Evolutionary conservation across 1,140 invertebrate genomes (phyloP), one percentile per base, ranked within the genome.

Genomic region (Cyrtorhinus lividipennis): DNA sequence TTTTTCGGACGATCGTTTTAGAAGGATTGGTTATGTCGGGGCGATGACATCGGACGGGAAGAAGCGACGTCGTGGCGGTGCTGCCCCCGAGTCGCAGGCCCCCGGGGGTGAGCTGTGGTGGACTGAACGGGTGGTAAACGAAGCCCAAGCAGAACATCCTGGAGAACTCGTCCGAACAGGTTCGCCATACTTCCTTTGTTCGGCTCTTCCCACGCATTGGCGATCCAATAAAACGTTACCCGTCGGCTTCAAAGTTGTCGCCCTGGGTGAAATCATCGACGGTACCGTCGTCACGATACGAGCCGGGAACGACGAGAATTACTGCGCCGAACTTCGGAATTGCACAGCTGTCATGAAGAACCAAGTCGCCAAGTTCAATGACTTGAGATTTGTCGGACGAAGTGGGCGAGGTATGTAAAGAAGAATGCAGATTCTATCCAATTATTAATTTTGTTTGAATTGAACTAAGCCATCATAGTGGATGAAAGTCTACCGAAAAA

Each of bases 161-260:
- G 86, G 85, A 3, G 88, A 92, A 76, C 76, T 94, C 60, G 83
- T 92, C n/a, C n/a, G n/a, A n/a, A n/a, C n/a, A n/a, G n/a, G n/a
- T n/a, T n/a, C n/a, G n/a, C n/a, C n/a, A n/a, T 93, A 94, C 75
- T 87, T 95, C 73, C 79, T 96, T 66, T 97, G 94, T 74, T 89
- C 92, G 2, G 82, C 82, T 67, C 77, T 96, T 65, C 93, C 93
- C n/a, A 79, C 81, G n/a, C 94, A 97, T 72, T 97, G 93, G 94
- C 78, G 93, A 53, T 94, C 91, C 24, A 96, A 96, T 76, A 98
- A 98, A 76, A 95, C 93, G 0, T 77, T 98, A 20, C 94, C 94
- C 15, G 81, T 86, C 23, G 90, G 91, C 3, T 98, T 97, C 77
- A 91, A 90, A 76, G 87, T 90, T 65, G 89, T 97, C 18, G 85